Conservation (phyloP, 2,888 invertebrate genomes). For the Watsonalla cultraria region DNA sequence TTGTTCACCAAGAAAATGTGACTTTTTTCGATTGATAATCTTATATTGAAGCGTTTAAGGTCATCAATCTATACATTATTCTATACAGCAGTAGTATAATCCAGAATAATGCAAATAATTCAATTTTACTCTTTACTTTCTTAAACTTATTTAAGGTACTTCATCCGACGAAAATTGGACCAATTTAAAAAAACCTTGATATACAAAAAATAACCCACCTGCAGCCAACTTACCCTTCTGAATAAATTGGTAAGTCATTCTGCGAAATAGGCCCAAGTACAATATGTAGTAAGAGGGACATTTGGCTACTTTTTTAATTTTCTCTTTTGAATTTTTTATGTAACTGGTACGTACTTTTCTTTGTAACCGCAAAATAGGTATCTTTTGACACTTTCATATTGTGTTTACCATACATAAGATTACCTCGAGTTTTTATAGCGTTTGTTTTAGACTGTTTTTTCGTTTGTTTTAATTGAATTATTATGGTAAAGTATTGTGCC, state of each 20-base stretch:
- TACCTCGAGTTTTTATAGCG: no score
- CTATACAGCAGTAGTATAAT: no score
- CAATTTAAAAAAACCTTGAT: not conserved
- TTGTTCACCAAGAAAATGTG: no score
- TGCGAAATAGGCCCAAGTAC: constrained; percentile 2
- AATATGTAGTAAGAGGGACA: constrained; percentile 11
- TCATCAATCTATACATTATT: no score
- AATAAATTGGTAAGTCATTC: not conserved
- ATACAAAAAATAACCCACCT: not conserved
- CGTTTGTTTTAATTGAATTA: no score
- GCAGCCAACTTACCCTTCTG: not conserved
- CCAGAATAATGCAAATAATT: no score
- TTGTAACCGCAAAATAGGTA: not conserved
- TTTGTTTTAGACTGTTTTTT: no score
- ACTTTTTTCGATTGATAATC: no score
- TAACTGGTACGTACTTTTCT: constrained; percentile 12
- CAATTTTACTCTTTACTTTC: no score
- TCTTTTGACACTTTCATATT: not conserved
- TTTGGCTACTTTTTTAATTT: constrained; percentile 21
- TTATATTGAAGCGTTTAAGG: no score
- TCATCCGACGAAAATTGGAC: not conserved
- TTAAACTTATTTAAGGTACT: not conserved
- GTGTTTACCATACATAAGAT: not conserved
- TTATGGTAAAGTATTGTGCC: not conserved
- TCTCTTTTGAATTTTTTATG: constrained; percentile 25